Percentiles rank a stretch among this genome's conserved stretches.
Evolutionary conservation across 64 coral and sea anemone species (phyloP).

Genomic region (Pocillopora damicornis): DNA sequence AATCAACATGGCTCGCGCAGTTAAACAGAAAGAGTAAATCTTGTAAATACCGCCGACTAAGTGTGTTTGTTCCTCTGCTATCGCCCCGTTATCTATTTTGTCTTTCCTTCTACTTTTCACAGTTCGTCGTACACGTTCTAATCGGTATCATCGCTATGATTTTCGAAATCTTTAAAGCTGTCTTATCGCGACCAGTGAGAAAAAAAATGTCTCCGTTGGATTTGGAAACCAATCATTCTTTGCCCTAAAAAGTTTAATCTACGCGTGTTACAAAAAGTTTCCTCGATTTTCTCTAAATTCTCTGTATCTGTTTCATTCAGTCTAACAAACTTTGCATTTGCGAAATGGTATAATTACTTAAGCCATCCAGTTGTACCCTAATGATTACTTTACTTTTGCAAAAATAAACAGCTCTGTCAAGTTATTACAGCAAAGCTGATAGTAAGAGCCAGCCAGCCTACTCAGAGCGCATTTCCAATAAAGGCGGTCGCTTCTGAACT

Average conservation of each 20-base stretch:
- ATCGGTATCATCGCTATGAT: slow-evolving; percentile 23
- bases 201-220: slow-evolving; percentile 25
- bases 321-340: background rate
- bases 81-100: slow-evolving; percentile 29
- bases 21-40: background rate
- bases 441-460: slow-evolving; percentile 53
- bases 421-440: slow-evolving; percentile 34
- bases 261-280: background rate
- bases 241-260: background rate
- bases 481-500: slow-evolving; percentile 68
- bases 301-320: background rate
- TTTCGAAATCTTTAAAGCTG: slow-evolving; percentile 33
- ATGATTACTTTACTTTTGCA: background rate
- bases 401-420: slow-evolving; percentile 36
- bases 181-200: background rate
- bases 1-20: background rate
- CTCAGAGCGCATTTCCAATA: slow-evolving; percentile 39
- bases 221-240: background rate
- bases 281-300: background rate
- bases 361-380: background rate
- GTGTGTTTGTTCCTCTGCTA: background rate
- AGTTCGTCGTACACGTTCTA: slow-evolving; percentile 10
- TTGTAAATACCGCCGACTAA: background rate
- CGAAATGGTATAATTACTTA: background rate
- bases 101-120: background rate